Conservation (phyloP, 2,888 invertebrate genomes). For the Archips xylosteana region DNA sequence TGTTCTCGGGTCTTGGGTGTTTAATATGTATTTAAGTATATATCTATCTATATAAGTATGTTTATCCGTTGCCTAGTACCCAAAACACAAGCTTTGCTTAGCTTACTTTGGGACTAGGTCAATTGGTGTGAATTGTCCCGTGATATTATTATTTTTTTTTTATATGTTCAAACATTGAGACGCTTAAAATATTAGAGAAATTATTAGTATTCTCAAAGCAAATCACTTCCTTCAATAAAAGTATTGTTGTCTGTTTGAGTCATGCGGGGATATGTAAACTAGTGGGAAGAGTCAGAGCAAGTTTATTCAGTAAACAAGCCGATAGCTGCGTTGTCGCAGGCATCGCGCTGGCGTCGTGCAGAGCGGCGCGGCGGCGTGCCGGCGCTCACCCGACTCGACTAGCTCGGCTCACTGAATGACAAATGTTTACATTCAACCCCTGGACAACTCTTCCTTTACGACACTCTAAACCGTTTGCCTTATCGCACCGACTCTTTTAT, state of each 20-base stretch:
- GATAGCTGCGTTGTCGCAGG: slow-evolving; percentile 46
- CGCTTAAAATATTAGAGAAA: slow-evolving; percentile 3
- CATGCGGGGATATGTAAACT: slow-evolving; percentile 71
- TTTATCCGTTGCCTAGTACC: too few species aligned
- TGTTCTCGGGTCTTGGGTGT: too few species aligned
- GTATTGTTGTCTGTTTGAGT: slow-evolving; percentile 62
- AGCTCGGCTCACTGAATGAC: slow-evolving; percentile 65
- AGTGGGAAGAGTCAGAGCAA: slow-evolving; percentile 64
- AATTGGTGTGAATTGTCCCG: too few species aligned
- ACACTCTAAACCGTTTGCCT: slow-evolving; percentile 56
- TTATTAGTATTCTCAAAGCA: slow-evolving; percentile 11
- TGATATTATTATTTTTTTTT: too few species aligned
- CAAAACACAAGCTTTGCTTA: too few species aligned
- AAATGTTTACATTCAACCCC: slow-evolving; percentile 74
- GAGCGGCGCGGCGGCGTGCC: slow-evolving; percentile 46
- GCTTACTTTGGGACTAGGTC: too few species aligned
- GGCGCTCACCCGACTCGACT: slow-evolving; percentile 55
- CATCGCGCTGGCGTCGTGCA: slow-evolving; percentile 45
- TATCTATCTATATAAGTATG: too few species aligned
- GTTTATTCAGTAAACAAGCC: slow-evolving; percentile 75
- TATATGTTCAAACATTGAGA: slow-evolving; percentile 16
- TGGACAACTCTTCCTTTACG: slow-evolving; percentile 59
- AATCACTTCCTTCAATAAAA: slow-evolving; percentile 57
- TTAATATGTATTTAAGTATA: too few species aligned
- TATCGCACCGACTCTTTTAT: slow-evolving; percentile 39